These are phyloP conservation scores for Vimba vimba DNA, from an alignment of 2,113 vertebrate species.

Conservation along the genomic window DNA sequence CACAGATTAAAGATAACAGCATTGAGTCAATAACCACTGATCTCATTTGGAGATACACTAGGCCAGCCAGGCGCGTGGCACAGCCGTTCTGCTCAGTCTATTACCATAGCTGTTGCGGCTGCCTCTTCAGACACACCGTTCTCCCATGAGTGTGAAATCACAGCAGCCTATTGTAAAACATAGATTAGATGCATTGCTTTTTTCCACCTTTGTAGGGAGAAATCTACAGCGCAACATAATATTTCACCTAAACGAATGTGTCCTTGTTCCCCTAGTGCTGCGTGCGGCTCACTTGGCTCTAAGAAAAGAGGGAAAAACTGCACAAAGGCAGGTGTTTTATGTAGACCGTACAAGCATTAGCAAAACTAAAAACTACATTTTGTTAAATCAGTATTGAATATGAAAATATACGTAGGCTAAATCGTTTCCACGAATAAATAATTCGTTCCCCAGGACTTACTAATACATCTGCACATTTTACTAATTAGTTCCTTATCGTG, in stretches of 20 bases:
- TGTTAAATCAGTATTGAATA: background rate
- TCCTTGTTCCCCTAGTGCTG: constrained; percentile 16
- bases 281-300: background rate
- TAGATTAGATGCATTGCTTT: constrained; percentile 53
- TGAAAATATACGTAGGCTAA: too few relatives aligned
- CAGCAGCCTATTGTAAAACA: constrained; percentile 57
- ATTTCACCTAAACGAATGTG: constrained; percentile 54
- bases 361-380: background rate
- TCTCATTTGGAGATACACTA: constrained; percentile 79
- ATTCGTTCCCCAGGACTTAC: too few relatives aligned
- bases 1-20: constrained; percentile 77
- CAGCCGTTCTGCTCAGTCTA: constrained; percentile 55
- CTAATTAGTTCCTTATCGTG: too few relatives aligned
- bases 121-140: constrained; percentile 56
- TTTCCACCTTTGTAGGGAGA: constrained; percentile 47
- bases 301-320: background rate
- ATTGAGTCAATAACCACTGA: constrained; percentile 79
- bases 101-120: constrained; percentile 63
- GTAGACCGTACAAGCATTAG: background rate
- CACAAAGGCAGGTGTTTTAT: background rate
- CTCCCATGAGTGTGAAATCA: constrained; percentile 57
- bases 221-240: constrained; percentile 52
- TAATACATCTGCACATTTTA: too few relatives aligned
- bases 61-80: constrained; percentile 54
- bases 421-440: too few relatives aligned